Conservation (phyloP, 37 sponge, comb jelly and placozoan genomes). For the Eunapius fragilis region DNA sequence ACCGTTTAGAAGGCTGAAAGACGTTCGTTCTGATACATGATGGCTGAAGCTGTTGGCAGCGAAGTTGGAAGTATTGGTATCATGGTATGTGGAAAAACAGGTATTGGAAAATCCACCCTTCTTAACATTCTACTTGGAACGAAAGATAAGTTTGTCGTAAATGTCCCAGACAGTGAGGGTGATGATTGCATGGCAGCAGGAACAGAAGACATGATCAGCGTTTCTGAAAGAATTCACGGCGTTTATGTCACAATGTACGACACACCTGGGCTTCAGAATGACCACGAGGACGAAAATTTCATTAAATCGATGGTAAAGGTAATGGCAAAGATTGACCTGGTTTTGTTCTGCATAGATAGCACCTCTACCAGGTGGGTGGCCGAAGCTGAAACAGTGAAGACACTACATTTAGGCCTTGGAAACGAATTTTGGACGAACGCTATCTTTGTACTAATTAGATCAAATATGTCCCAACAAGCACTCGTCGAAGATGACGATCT, state of each 20-base stretch:
- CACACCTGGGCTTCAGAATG: conserved; percentile 24
- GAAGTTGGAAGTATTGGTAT: too few species aligned
- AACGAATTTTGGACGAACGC: conserved; percentile 1
- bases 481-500: too few species aligned
- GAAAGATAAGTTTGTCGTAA: conserved; percentile 2
- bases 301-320: neutral
- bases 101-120: conserved; percentile 31
- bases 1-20: too few species aligned
- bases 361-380: neutral
- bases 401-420: neutral
- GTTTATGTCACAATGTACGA: conserved; percentile 4
- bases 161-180: neutral
- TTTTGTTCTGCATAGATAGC: conserved; percentile 19
- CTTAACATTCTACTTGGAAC: conserved; percentile 20
- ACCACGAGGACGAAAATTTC: neutral
- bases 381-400: neutral
- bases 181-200: neutral
- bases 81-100: conserved; percentile 22
- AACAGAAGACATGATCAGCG: neutral
- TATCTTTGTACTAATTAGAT: neutral
- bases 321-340: conserved; percentile 1
- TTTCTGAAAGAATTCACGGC: neutral
- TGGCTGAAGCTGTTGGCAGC: too few species aligned
- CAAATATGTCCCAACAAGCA: neutral
- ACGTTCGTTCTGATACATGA: too few species aligned